These are phyloP conservation scores for Hippocampus guttulatus DNA, from an alignment of 2,113 vertebrate genomes.

Conservation along the genomic window DNA sequence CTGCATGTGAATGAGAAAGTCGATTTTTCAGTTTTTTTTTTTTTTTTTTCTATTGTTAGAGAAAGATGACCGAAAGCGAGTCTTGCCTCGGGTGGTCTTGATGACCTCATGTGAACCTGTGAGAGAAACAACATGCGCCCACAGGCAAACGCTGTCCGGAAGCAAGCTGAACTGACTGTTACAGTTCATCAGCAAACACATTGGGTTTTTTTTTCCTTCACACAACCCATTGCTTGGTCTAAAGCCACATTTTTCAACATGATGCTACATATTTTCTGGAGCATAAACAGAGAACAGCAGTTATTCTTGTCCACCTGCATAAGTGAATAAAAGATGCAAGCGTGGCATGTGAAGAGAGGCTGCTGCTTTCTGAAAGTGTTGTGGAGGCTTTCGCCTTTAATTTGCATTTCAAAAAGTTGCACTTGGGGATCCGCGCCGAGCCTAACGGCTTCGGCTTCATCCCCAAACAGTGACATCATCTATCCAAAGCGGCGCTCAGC, in stretches of 20 bases:
- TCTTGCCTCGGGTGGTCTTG: slow-evolving; percentile 23
- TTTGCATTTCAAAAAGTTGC: slow-evolving; percentile 20
- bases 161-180: slow-evolving; percentile 25
- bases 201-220: background rate
- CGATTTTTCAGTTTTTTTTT: background rate
- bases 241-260: slow-evolving; percentile 5
- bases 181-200: slow-evolving; percentile 17
- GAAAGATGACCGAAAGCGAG: slow-evolving; percentile 22
- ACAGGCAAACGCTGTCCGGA: slow-evolving; percentile 30
- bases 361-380: background rate
- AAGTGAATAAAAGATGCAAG: background rate
- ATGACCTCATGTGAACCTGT: slow-evolving; percentile 25
- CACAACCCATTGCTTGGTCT: background rate
- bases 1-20: background rate
- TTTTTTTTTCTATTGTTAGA: background rate
- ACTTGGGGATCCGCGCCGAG: slow-evolving; percentile 14
- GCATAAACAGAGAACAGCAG: background rate
- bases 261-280: slow-evolving; percentile 1
- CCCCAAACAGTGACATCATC: slow-evolving; percentile 56
- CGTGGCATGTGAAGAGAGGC: background rate
- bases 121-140: slow-evolving; percentile 15
- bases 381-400: slow-evolving; percentile 17
- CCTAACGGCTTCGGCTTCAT: slow-evolving; percentile 1
- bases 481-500: slow-evolving; percentile 22
- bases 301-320: background rate